Evolutionary conservation across 2,888 invertebrate species (phyloP).

Genomic region (Melinaea marsaeus): DNA sequence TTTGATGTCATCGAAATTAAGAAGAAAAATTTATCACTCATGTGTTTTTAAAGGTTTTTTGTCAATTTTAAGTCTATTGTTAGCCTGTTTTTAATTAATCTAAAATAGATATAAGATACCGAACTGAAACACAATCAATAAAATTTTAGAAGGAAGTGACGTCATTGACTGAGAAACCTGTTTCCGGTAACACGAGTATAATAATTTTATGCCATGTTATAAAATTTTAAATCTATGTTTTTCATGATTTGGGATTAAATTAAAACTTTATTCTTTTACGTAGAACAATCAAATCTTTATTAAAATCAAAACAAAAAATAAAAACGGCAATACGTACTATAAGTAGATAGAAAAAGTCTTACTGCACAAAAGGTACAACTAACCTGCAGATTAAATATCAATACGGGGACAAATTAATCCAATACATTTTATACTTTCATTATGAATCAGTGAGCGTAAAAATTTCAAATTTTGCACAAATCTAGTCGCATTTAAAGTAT

Average conservation of each 20-base stretch:
- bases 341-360: not conserved
- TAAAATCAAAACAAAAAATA: no score
- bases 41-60: no score
- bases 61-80: no score
- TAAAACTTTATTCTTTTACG: no score
- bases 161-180: not conserved
- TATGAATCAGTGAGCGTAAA: slow-evolving; percentile 67
- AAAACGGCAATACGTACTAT: no score
- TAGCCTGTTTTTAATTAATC: no score
- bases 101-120: no score
- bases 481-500: slow-evolving; percentile 76
- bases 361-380: slow-evolving; percentile 6
- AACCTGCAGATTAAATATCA: slow-evolving; percentile 25
- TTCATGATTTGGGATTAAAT: no score
- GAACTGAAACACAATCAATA: not conserved
- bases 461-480: slow-evolving; percentile 77
- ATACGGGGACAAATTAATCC: slow-evolving; percentile 58
- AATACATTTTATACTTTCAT: slow-evolving; percentile 49
- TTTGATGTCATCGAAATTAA: no score
- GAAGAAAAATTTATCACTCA: no score
- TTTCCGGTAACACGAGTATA: not conserved
- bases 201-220: not conserved
- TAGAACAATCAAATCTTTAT: no score
- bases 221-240: no score
- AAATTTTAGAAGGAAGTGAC: not conserved